Conservation (phyloP, 2,888 invertebrate genomes). For the Lucinisca nassula region DNA sequence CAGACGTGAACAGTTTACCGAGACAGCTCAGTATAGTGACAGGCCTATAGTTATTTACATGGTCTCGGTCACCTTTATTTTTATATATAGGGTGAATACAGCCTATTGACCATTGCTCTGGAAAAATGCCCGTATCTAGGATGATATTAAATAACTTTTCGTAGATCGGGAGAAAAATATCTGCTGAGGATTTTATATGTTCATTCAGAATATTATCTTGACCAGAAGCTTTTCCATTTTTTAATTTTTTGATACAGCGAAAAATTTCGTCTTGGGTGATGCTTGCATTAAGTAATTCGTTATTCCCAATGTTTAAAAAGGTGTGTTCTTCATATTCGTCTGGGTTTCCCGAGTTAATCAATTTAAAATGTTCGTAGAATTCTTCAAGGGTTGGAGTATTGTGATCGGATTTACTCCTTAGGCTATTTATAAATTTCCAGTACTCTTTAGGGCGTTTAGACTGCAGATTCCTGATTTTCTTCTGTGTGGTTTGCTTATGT, state of each 20-base stretch:
- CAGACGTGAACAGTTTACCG: too few species aligned
- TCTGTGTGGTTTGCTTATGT: not conserved
- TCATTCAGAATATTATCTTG: not conserved
- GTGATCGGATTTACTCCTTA: not conserved
- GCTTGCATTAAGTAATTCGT: not conserved
- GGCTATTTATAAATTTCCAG: not conserved
- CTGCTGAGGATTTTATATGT: not conserved
- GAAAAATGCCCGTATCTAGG: too few species aligned
- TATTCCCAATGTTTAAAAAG: not conserved
- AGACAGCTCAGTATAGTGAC: too few species aligned
- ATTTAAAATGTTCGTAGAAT: constrained; percentile 1
- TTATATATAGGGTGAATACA: too few species aligned
- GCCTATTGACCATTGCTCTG: too few species aligned
- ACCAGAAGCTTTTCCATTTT: not conserved
- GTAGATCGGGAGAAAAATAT: not conserved
- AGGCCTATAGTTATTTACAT: too few species aligned
- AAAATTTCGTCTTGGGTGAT: not conserved
- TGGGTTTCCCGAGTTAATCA: not conserved
- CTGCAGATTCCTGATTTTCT: not conserved
- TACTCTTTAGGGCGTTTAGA: not conserved
- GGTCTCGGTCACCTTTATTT: too few species aligned
- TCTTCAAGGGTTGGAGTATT: not conserved
- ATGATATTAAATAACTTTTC: too few species aligned
- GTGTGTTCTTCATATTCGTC: too few species aligned
- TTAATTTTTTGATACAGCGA: not conserved